Evolutionary conservation across 1,140 invertebrate genomes (phyloP).

Genomic region (Heliconius melpomene): DNA sequence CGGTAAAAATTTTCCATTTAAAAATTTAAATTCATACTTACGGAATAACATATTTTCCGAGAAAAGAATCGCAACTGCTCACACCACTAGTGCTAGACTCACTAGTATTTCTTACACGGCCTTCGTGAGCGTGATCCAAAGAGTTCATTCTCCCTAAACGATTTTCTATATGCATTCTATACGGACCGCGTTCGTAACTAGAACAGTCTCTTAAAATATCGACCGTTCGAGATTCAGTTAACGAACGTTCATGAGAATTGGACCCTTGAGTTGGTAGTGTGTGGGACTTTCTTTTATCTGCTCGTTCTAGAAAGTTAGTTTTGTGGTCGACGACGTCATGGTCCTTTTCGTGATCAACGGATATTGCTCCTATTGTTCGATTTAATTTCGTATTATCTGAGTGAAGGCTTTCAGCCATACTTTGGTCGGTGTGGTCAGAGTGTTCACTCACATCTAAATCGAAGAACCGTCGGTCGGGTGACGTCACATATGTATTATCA

Average conservation of each 20-base stretch:
- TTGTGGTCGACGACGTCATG: slow-evolving; percentile 64
- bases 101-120: slow-evolving; percentile 82
- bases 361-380: slow-evolving; percentile 49
- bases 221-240: slow-evolving; percentile 85
- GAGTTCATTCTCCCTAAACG: slow-evolving; percentile 71
- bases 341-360: slow-evolving; percentile 47
- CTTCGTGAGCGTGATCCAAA: slow-evolving; percentile 74
- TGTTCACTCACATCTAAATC: slow-evolving; percentile 74
- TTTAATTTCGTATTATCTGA: slow-evolving; percentile 60
- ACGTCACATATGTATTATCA: slow-evolving; percentile 52
- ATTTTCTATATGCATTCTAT: slow-evolving; percentile 63
- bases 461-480: slow-evolving; percentile 63
- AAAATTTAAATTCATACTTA: slow-evolving; percentile 56
- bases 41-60: slow-evolving; percentile 80
- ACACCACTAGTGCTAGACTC: slow-evolving; percentile 90
- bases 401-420: slow-evolving; percentile 69
- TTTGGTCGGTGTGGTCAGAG: slow-evolving; percentile 77
- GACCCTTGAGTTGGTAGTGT: slow-evolving; percentile 80
- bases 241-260: slow-evolving; percentile 78
- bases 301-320: slow-evolving; percentile 42
- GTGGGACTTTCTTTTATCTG: slow-evolving; percentile 79
- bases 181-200: slow-evolving; percentile 57
- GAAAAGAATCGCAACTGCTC: slow-evolving; percentile 88
- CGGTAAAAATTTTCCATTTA: background rate
- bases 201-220: slow-evolving; percentile 73